A percentile compares a stretch with the other conserved stretches of the same genome.
Evolutionary conservation across 2,797 vertebrate genomes (phyloP).

Genomic region (Gambusia yucatana): DNA sequence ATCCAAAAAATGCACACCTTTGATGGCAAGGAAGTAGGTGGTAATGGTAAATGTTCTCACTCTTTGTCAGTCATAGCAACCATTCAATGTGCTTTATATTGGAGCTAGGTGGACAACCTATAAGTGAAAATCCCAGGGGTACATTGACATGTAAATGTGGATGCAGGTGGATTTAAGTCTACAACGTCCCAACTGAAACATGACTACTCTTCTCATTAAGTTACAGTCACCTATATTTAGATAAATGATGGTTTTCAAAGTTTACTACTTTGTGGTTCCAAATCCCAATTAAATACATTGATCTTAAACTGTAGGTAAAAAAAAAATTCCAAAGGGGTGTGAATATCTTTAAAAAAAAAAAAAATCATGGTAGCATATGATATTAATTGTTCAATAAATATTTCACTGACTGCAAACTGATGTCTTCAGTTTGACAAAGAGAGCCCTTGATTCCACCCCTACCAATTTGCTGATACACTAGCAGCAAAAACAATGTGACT

Average conservation of each 20-base stretch:
- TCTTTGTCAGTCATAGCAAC: neutral
- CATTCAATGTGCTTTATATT: neutral
- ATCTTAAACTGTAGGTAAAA: too few relatives aligned
- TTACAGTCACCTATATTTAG: neutral
- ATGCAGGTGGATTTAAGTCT: neutral
- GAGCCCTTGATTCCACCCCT: slow-evolving; percentile 64
- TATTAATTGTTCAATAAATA: neutral
- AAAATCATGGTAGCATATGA: neutral
- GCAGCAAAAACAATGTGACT: slow-evolving; percentile 86
- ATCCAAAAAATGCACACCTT: neutral
- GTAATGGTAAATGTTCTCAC: neutral
- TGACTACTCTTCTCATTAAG: neutral
- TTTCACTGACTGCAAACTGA: slow-evolving; percentile 3
- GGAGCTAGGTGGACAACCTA: neutral
- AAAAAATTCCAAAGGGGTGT: neutral
- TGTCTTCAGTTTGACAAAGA: slow-evolving; percentile 49
- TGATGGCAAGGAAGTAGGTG: neutral
- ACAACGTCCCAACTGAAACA: neutral
- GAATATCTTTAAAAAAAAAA: neutral
- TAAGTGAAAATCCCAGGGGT: neutral
- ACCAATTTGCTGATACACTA: slow-evolving; percentile 40
- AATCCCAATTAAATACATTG: neutral
- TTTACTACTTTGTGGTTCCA: neutral
- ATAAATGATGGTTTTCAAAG: neutral
- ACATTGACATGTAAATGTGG: neutral